These are phyloP conservation scores for Talpa occidentalis DNA, from an alignment of 2,113 vertebrate genomes.

Conservation along the genomic window DNA sequence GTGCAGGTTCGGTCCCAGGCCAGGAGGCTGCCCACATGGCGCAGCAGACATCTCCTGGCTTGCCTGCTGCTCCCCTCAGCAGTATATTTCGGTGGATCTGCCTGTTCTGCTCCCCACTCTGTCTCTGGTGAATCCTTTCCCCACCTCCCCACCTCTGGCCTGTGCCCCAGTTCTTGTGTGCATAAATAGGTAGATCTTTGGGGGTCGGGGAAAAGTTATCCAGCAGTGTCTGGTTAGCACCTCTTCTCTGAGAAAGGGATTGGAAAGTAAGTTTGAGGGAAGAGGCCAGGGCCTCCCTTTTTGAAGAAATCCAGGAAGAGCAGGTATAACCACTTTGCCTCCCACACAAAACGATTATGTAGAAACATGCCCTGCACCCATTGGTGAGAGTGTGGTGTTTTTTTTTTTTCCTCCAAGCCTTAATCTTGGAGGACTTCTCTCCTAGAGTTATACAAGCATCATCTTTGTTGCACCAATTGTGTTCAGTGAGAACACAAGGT, in stretches of 20 bases:
- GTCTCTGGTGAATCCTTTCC: too few relatives aligned
- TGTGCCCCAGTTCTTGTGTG: too few relatives aligned
- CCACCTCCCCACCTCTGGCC: too few relatives aligned
- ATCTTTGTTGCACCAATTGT: slow-evolving; percentile 28
- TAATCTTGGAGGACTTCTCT: slow-evolving; percentile 21
- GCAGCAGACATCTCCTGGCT: too few relatives aligned
- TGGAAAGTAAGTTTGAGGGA: not conserved
- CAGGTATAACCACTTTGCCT: not conserved
- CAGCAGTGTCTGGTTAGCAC: not conserved
- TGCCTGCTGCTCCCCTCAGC: too few relatives aligned
- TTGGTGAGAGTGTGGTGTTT: not conserved
- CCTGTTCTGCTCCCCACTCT: too few relatives aligned
- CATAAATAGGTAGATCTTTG: too few relatives aligned
- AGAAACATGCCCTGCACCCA: not conserved
- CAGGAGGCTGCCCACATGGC: too few relatives aligned
- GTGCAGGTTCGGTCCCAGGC: too few relatives aligned
- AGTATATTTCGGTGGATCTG: too few relatives aligned
- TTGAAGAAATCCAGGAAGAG: slow-evolving; percentile 50
- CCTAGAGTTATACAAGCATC: not conserved
- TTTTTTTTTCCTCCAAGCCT: not conserved
- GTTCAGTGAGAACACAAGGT: slow-evolving; percentile 21
- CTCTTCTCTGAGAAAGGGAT: not conserved
- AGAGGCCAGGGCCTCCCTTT: not conserved
- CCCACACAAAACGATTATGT: not conserved
- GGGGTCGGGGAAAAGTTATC: too few relatives aligned